Base-by-base conservation (phyloP, 2,888 invertebrate genomes). In the Hypsopygia costalis region DNA sequence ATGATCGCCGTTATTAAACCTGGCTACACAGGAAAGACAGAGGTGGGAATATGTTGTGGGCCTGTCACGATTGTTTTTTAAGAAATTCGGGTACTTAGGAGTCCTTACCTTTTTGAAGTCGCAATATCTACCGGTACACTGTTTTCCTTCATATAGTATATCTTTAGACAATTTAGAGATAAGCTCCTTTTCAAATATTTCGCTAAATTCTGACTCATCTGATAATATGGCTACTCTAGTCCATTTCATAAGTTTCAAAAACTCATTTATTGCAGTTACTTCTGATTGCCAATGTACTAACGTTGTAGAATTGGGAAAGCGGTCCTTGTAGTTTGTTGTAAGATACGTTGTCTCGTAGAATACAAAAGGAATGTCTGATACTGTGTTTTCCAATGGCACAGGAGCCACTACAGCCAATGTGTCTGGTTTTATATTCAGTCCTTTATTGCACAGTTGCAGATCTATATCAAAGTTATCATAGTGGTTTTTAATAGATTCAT, bases 211-310 rank as follows among this genome's bases (percentile, higher is more conserved):
- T 5, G 61, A 49, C 41, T 59, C 53, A 31, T 75, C 74, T 3
- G 70, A 63, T 20, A 75, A 30, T 1, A 76, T 51, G 0, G 58
- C 72, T 0, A 70, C 55, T 48, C 74, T 53, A 0, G 29, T 35
- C 71, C 68, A 71, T 0, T 41, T 12, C 27, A 51, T 44, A 0
- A 11, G 6, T 21, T 47, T 39, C 1, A 75, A 34, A 11, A 67
- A 56, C n/a, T 40, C 21, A 1, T 54, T 3, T 16, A 61, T 46
- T 1, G 40, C 51, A 10, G 40, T 28, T 5, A 40, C 28, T 4
- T 49, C 8, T 2, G 22, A 22, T 20, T 34, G 10, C 40, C 36
- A 43, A 7, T 34, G 4, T 0, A 36, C 31, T 3, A 51, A 5
- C 11, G 31, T 31, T 3, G 44, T 6, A 1, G 46, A 43, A 22